Evolutionary conservation across 2,888 invertebrate species (phyloP).

Genomic region (Watsonalla cultraria): DNA sequence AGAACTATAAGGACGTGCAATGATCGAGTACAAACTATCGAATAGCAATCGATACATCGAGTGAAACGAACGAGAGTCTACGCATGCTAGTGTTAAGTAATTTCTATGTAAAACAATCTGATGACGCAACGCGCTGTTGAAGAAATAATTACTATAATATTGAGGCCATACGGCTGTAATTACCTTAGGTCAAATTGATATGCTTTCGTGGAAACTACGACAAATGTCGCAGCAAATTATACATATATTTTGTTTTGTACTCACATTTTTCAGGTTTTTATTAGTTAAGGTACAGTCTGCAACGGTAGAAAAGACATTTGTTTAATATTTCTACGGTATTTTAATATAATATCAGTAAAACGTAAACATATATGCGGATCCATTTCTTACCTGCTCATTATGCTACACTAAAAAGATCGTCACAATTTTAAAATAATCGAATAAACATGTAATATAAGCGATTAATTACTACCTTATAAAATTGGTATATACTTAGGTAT

Average conservation of each 20-base stretch:
- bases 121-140: constrained; percentile 5
- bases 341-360: no score
- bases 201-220: constrained; percentile 21
- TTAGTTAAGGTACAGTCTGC: constrained; percentile 2
- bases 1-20: neutral
- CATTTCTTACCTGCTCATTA: no score
- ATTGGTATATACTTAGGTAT: no score
- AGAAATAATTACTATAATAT: constrained; percentile 20
- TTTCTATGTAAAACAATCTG: neutral
- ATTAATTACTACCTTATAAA: no score
- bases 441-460: no score
- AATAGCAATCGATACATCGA: constrained; percentile 9
- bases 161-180: constrained; percentile 19
- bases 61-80: constrained; percentile 26
- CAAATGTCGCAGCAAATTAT: constrained; percentile 19
- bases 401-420: no score
- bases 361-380: no score
- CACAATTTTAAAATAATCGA: no score
- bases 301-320: neutral
- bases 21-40: neutral
- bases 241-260: constrained; percentile 15
- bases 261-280: constrained; percentile 1
- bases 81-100: constrained; percentile 13
- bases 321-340: no score
- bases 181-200: constrained; percentile 17